Conservation (phyloP, 2,888 invertebrate species). For the Sarcophaga caerulescens region DNA sequence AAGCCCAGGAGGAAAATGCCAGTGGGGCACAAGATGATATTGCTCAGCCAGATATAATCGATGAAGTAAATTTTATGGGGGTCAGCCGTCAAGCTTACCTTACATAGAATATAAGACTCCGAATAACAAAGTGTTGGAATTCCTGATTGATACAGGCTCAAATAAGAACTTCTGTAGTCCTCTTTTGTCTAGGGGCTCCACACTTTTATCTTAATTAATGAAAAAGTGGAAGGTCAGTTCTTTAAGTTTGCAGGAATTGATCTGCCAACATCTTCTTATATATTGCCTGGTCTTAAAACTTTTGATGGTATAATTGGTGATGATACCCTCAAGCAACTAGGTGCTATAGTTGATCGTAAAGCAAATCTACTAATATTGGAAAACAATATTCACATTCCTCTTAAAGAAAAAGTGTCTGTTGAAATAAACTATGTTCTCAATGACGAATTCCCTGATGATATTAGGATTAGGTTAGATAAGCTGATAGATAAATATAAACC, state of each 20-base stretch:
- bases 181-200: not conserved
- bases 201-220: not conserved
- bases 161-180: constrained; percentile 24
- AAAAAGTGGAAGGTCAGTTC: not conserved
- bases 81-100: no score
- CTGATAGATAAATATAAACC: not conserved
- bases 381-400: not conserved
- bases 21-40: no score
- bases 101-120: no score
- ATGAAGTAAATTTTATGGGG: no score
- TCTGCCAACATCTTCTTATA: not conserved
- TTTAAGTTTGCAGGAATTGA: constrained; percentile 1
- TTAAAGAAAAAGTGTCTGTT: constrained; percentile 4
- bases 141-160: constrained; percentile 19
- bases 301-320: constrained; percentile 67
- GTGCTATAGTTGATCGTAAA: constrained; percentile 63
- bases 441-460: not conserved
- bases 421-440: constrained; percentile 2
- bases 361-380: constrained; percentile 28
- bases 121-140: not conserved
- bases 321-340: constrained; percentile 57
- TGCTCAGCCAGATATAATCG: no score
- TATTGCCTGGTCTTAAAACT: not conserved
- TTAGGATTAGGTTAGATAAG: not conserved
- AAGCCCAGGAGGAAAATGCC: no score